phyloP scores from a whole-genome alignment of 2,888 invertebrate genomes.

The Copidosoma aretas region DNA sequence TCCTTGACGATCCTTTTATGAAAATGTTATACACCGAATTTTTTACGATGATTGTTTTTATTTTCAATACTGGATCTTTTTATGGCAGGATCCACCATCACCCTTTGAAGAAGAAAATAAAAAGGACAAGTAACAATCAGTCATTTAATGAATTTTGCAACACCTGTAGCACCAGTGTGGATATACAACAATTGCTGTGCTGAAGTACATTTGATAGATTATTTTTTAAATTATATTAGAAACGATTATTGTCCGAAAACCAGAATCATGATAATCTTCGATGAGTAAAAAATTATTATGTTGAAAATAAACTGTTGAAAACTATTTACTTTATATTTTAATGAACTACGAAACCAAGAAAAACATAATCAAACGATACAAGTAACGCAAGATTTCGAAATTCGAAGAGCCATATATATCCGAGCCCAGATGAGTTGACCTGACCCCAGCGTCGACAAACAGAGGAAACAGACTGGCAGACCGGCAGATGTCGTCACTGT shows the following conservation, averaged over 20 bases:
- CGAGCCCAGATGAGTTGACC: too few species aligned
- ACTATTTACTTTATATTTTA: too few species aligned
- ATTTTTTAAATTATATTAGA: background rate
- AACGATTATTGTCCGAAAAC: too few species aligned
- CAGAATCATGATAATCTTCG: conserved; percentile 6
- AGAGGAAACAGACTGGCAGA: too few species aligned
- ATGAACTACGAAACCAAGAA: too few species aligned
- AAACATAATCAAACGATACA: too few species aligned
- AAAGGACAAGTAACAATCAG: background rate
- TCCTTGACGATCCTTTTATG: background rate
- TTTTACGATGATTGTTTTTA: too few species aligned
- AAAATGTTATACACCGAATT: too few species aligned
- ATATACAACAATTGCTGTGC: background rate
- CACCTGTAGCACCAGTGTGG: background rate
- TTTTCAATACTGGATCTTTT: background rate
- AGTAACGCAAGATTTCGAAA: too few species aligned
- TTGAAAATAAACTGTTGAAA: conserved; percentile 7
- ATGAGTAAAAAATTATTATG: conserved; percentile 2
- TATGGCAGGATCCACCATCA: background rate
- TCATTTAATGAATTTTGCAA: background rate
- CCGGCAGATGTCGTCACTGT: too few species aligned
- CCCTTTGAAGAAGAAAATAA: background rate
- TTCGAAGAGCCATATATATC: too few species aligned
- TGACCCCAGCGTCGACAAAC: too few species aligned
- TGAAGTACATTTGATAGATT: background rate